Evolutionary conservation across 2,888 invertebrate species (phyloP).

Genomic region (Dimorphilus gyrociliatus): DNA sequence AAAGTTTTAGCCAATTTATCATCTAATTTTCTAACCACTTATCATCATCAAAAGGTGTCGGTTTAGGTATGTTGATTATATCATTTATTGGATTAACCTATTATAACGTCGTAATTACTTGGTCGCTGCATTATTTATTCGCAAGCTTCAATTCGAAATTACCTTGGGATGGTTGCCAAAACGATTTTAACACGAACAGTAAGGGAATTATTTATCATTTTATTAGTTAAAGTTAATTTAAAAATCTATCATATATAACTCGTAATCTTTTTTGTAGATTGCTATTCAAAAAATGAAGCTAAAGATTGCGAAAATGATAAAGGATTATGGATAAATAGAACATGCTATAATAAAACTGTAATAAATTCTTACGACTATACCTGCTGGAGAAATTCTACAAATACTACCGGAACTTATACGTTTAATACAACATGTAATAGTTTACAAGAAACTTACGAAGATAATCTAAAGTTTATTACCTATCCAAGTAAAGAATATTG

Average conservation of each 20-base stretch:
- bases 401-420: too few relatives aligned
- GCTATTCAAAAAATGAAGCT: slow-evolving; percentile 9
- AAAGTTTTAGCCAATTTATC: not conserved
- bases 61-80: slow-evolving; percentile 52
- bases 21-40: not conserved
- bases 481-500: too few relatives aligned
- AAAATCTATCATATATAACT: not conserved
- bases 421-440: too few relatives aligned
- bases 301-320: slow-evolving; percentile 4
- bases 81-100: slow-evolving; percentile 53
- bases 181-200: slow-evolving; percentile 13
- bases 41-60: slow-evolving; percentile 17
- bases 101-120: slow-evolving; percentile 62
- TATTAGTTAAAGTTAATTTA: too few relatives aligned
- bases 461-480: too few relatives aligned
- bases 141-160: slow-evolving; percentile 50
- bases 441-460: too few relatives aligned
- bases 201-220: slow-evolving; percentile 4
- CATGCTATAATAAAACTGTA: slow-evolving; percentile 10
- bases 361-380: slow-evolving; percentile 4
- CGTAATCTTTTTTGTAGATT: slow-evolving; percentile 6
- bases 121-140: slow-evolving; percentile 58
- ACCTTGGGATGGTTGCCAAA: slow-evolving; percentile 51
- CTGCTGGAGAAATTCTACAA: too few relatives aligned
- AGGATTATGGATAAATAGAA: slow-evolving; percentile 8